Evolutionary conservation across 2,888 invertebrate genomes (phyloP).

Genomic region (Chloroclysta siterata): DNA sequence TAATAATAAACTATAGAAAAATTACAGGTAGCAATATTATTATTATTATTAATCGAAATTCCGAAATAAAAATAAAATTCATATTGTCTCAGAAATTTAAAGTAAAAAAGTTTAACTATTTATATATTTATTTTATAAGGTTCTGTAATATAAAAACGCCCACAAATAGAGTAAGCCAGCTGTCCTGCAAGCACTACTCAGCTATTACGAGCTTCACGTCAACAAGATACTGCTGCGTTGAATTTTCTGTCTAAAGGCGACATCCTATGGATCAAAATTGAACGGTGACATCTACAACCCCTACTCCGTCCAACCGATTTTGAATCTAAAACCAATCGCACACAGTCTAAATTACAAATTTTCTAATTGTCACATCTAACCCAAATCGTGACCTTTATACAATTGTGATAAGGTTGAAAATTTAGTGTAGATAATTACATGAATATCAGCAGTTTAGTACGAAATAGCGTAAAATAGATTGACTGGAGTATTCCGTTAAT

Average conservation of each 20-base stretch:
- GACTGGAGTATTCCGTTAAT: slow-evolving; percentile 37
- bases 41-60: too few relatives aligned
- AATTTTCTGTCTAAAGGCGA: slow-evolving; percentile 14
- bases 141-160: neutral
- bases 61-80: too few relatives aligned
- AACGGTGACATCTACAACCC: neutral
- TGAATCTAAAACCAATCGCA: slow-evolving; percentile 7
- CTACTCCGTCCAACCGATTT: slow-evolving; percentile 4
- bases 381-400: slow-evolving; percentile 25
- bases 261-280: slow-evolving; percentile 14
- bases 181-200: neutral
- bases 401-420: slow-evolving; percentile 28
- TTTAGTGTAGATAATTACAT: slow-evolving; percentile 15
- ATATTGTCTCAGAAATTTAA: too few relatives aligned
- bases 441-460: slow-evolving; percentile 18
- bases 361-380: neutral
- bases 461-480: slow-evolving; percentile 31
- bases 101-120: too few relatives aligned
- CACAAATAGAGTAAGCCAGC: slow-evolving; percentile 6
- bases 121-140: too few relatives aligned
- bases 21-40: too few relatives aligned
- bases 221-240: slow-evolving; percentile 11
- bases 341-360: slow-evolving; percentile 23
- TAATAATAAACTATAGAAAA: too few relatives aligned
- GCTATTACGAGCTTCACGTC: slow-evolving; percentile 7